Evolutionary conservation across 2,113 vertebrate species (phyloP), one percentile per base, ranked within the genome.

Genomic region (Pheucticus melanocephalus): DNA sequence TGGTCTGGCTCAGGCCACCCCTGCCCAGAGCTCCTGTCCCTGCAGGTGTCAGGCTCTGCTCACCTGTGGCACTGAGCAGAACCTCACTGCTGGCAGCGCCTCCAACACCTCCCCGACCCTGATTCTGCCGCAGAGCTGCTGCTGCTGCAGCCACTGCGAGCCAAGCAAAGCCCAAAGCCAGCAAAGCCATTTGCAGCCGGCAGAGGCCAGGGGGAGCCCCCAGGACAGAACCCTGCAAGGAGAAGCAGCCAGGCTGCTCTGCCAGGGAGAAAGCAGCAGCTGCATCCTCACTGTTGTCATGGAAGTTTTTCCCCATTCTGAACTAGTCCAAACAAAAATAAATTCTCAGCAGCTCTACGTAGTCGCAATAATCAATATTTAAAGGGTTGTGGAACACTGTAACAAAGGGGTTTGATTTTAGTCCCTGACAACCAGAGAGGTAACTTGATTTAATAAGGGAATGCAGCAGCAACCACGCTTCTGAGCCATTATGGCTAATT

Each of bases 391-490:
- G 70, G 73, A 86, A 66, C 37, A 17, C 69, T 79, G 37, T 72
- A 65, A 94, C 90, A 90, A 96, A 90, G 53, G 48, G 44, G 48
- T 50, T 96, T 95, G 95, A 90, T 96, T 96, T 96, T 40, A 90
- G 57, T 40, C 37, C 37, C 76, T 92, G 95, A 35, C 66, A 93
- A 5, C 61, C 27, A 11, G 63, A 86, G 86, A 94, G 60, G 75
- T 80, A 82, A 93, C 82, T 54, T 86, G 87, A 94, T 93, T 96
- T 65, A 93, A 92, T n/a, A 68, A 86, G 54, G 57, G 80, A 85
- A 79, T 84, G 84, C 78, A 48, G 75, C 88, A 86, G 17, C 79
- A 75, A 1, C 63, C 83, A 92, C 3, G 35, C 51, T 65, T 28
- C 83, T 66, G 81, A 71, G 81, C 50, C 73, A 61, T 47, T 90